A percentile compares a stretch with the other conserved stretches of the same genome.
phyloP scores from a whole-genome alignment of 2,113 vertebrate species.

The Zosterops hypoxanthus region DNA sequence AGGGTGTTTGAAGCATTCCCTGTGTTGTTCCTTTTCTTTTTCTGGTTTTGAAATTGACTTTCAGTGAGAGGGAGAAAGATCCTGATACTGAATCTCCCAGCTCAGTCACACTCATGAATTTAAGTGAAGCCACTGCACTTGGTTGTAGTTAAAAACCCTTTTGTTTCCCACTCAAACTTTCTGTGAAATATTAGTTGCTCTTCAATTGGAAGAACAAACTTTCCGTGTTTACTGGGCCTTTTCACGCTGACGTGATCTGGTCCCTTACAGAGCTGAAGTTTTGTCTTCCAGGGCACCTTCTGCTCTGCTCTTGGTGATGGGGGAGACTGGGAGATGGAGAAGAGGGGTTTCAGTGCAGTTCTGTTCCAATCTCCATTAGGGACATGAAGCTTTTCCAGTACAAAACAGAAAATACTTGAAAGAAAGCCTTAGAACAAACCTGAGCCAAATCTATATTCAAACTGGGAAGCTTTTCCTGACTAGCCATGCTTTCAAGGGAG shows the following conservation, averaged over 20 bases:
- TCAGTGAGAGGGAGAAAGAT: background rate
- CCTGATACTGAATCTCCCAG: background rate
- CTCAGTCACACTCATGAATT: background rate
- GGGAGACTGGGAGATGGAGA: background rate
- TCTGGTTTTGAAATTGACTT: background rate
- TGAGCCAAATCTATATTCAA: background rate
- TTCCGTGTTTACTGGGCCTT: background rate
- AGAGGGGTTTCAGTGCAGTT: background rate
- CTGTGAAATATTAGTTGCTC: background rate
- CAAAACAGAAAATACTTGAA: background rate
- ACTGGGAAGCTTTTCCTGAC: background rate
- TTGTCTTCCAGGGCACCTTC: background rate
- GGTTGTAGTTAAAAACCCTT: rapidly evolving
- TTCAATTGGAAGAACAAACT: background rate
- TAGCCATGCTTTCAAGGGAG: background rate
- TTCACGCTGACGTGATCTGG: rapidly evolving
- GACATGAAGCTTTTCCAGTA: background rate
- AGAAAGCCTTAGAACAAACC: background rate
- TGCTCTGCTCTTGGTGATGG: background rate
- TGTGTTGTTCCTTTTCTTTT: background rate
- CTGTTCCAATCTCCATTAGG: background rate
- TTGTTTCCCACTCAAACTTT: background rate
- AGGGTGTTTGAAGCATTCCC: background rate
- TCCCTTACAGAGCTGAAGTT: background rate
- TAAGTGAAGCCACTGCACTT: background rate